These are phyloP conservation scores for Cryptus armator DNA, from an alignment of 2,888 invertebrate genomes.

Conservation along the genomic window DNA sequence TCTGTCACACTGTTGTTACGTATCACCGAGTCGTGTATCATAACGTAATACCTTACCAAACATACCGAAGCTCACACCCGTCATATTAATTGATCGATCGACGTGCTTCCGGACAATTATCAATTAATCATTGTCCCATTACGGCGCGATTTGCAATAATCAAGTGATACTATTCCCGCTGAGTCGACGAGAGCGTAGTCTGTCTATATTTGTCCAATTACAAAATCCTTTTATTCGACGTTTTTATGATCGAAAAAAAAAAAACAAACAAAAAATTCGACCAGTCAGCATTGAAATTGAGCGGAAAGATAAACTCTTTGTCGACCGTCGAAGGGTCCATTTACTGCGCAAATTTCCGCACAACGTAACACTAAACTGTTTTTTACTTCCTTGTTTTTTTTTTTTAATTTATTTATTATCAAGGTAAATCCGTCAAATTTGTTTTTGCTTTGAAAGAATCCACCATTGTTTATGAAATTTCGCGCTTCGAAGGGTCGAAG, in stretches of 20 bases:
- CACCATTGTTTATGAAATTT: too few relatives aligned
- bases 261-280: not conserved
- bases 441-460: too few relatives aligned
- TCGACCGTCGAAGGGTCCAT: not conserved
- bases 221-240: conserved; percentile 3
- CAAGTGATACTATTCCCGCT: conserved; percentile 24
- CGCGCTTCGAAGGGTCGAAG: too few relatives aligned
- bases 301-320: not conserved
- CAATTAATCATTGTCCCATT: conserved; percentile 62
- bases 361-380: not conserved
- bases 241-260: not conserved
- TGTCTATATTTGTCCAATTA: not conserved
- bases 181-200: not conserved
- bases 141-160: conserved; percentile 61
- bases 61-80: conserved; percentile 33
- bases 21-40: conserved; percentile 30
- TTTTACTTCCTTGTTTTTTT: not conserved
- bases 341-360: not conserved
- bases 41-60: conserved; percentile 16
- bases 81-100: conserved; percentile 60
- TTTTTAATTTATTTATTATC: too few relatives aligned
- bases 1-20: conserved; percentile 10
- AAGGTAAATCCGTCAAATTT: too few relatives aligned
- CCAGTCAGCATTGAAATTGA: not conserved
- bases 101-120: conserved; percentile 49